Evolutionary conservation across 2,113 vertebrate genomes (phyloP).

Genomic region (Tapirus terrestris): DNA sequence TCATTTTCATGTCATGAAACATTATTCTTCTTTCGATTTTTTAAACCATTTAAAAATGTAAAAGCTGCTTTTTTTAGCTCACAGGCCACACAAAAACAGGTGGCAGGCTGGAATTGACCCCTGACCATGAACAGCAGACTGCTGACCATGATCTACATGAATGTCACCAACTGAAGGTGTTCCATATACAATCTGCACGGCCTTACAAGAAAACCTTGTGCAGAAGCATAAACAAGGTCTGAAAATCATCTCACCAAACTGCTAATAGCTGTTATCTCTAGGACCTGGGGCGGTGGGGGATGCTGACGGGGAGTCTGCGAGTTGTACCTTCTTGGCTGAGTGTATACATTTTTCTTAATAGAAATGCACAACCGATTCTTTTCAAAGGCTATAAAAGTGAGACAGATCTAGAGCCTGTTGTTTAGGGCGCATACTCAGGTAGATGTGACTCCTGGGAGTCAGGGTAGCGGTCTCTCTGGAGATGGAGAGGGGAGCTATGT

Average conservation of each 20-base stretch:
- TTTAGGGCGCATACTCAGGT: neutral
- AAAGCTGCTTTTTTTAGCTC: neutral
- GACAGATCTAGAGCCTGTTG: neutral
- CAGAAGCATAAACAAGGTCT: no score
- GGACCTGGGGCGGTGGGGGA: neutral
- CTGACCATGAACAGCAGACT: fast-evolving
- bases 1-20: neutral
- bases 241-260: neutral
- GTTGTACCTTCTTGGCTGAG: neutral
- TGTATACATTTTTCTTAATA: neutral
- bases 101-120: neutral
- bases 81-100: no score
- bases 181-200: no score
- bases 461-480: fast-evolving
- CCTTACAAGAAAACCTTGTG: no score
- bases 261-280: neutral
- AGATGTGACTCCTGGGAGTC: fast-evolving
- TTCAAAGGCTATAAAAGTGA: neutral
- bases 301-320: neutral
- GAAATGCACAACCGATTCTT: neutral
- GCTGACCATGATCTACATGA: no score
- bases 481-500: neutral
- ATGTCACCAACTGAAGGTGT: neutral
- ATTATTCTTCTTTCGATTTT: neutral
- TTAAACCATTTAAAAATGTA: neutral